Evolutionary conservation across 2,888 invertebrate species (phyloP), one percentile per base, ranked within the genome.

Genomic region (Scaptodrosophila latifasciaeformis): DNA sequence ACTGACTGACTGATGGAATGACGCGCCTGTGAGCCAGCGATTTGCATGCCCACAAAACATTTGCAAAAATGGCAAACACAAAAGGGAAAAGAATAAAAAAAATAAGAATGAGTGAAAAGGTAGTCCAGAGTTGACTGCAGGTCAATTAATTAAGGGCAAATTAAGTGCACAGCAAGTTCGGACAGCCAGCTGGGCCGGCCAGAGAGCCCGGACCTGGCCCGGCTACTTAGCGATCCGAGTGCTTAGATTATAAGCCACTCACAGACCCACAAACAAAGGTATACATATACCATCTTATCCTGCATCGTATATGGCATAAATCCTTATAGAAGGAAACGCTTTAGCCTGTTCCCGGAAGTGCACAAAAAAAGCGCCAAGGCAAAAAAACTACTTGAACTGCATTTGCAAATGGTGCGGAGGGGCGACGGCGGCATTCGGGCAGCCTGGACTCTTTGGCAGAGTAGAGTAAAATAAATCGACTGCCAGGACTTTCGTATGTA

Each of bases 71-170:
- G n/a, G 24, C 4, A 24, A 24, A 3, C 24, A 24, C 3, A 24
- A 24, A 24, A 24, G 4, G 7, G 24, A 3, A 24, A 24, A n/a
- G n/a, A 24, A 7, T 24, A 24, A 24, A 24, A 7, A 24, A 7
- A 24, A 7, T 3, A 5, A 24, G 24, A 24, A 24, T 3, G 3
- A 7, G 4, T 5, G 24, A 24, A 24, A 24, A 7, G 24, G 24
- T 7, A 24, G 24, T 24, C 24, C 56, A 37, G 24, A 69, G 67
- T 77, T 45, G 62, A 66, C 72, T 78, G 72, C 78, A 78, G 76
- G 72, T 78, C 72, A 74, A 78, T 74, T 74, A 74, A 74, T 74
- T 74, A 74, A 67, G 72, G 75, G 68, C 78, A 74, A 74, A 74
- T 74, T 74, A 74, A 74, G 72, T 78, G 76, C 72, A 74, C 21